Evolutionary conservation across 2,113 vertebrate genomes (phyloP), one percentile per base, ranked within the genome.

Genomic region (Sapayoa aenigma): DNA sequence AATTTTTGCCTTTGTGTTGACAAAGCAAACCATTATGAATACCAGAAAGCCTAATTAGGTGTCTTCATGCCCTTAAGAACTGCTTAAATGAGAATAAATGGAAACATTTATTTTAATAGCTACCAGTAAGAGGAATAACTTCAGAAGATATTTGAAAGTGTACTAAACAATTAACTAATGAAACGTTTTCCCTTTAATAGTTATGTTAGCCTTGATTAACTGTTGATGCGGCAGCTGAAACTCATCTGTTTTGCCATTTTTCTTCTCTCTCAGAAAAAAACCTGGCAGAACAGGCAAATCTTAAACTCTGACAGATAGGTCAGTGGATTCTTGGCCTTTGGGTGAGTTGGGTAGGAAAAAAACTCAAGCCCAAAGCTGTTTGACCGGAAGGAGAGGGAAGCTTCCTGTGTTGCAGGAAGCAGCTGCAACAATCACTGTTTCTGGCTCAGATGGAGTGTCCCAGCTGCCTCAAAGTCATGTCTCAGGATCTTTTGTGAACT

Each of bases 81-180:
- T 92, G 17, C 18, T 90, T 65, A 85, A 83, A 56, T 56, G n/a
- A 82, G 41, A 88, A 68, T 35, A 88, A 90, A 92, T 65, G 14
- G 6, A 72, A 79, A 60, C 4, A 4, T 4, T 83, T 86, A 28
- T 65, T 86, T 83, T 53, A 68, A 27, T 77, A 76, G 49, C 52
- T 75, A 47, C 12, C n/a, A 84, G 19, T 24, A 56, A 84, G 30
- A 87, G 27, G 20, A 80, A 24, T 30, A 21, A 30, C 5, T 68
- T 91, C 65, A 75, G 35, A 87, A 84, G 44, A 50, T 55, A 2
- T 27, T 87, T 60, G n/a, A 22, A 91, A 68, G 14, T 12, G 2
- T 39, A 27, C 76, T 65, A 44, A 79, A 55, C 87, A 69, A 66
- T 41, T n/a, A 30, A 15, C 71, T 84, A 53, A 55, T 53, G 39